Conservation (phyloP, 2,888 invertebrate species). For the Alentia gelatinosa region DNA sequence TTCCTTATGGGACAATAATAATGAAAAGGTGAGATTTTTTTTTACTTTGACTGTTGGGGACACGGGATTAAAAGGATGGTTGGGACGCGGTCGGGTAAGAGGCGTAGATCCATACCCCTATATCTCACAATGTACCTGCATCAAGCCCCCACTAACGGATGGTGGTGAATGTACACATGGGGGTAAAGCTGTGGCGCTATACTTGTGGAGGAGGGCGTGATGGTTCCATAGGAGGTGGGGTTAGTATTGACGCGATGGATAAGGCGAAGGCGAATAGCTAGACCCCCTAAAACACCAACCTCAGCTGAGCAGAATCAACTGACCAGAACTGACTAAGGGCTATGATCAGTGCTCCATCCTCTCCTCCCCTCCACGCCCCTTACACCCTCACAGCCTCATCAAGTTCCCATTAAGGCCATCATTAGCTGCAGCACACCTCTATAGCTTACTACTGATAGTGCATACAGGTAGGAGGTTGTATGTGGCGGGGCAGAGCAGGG, state of each 20-base stretch:
- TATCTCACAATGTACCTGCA: conserved; percentile 15
- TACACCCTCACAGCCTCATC: neutral
- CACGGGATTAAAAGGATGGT: no score
- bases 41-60: no score
- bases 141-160: neutral
- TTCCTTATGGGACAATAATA: no score
- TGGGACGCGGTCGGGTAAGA: no score
- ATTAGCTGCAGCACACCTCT: conserved; percentile 15
- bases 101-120: no score
- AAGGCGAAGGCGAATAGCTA: no score
- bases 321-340: neutral
- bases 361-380: neutral
- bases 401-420: conserved; percentile 28
- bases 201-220: neutral
- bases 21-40: no score
- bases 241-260: no score
- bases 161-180: neutral
- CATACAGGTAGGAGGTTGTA: neutral
- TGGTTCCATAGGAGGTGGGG: conserved; percentile 3
- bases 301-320: no score
- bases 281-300: no score
- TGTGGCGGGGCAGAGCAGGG: neutral
- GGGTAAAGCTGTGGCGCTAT: neutral
- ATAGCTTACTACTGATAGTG: neutral
- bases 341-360: neutral